Evolutionary conservation across 1,140 invertebrate species (phyloP).

Genomic region (Drosophila tropicalis): DNA sequence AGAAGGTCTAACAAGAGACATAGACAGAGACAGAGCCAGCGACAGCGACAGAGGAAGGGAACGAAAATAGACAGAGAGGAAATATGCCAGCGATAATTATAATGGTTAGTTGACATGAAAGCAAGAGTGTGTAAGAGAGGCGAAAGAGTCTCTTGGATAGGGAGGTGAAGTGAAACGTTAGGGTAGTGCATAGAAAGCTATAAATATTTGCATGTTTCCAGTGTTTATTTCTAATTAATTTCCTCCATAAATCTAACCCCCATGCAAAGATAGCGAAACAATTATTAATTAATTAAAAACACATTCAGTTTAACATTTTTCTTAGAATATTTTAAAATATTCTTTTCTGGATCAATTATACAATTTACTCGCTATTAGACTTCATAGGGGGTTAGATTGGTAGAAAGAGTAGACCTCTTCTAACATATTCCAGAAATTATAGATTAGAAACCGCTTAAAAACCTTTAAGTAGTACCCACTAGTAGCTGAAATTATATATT

Average conservation of each 20-base stretch:
- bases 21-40: slow-evolving; percentile 32
- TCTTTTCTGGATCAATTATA: slow-evolving; percentile 19
- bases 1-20: slow-evolving; percentile 60
- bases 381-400: neutral
- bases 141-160: neutral
- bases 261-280: slow-evolving; percentile 25
- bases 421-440: too few relatives aligned
- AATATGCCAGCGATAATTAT: slow-evolving; percentile 72
- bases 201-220: slow-evolving; percentile 12
- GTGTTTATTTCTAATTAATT: slow-evolving; percentile 30
- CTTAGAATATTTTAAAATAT: slow-evolving; percentile 26
- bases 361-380: slow-evolving; percentile 8
- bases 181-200: slow-evolving; percentile 19
- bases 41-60: neutral
- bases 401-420: neutral
- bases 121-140: slow-evolving; percentile 32
- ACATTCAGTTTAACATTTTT: slow-evolving; percentile 35
- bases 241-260: slow-evolving; percentile 39
- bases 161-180: slow-evolving; percentile 3
- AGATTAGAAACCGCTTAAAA: too few relatives aligned
- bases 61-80: slow-evolving; percentile 9
- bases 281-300: slow-evolving; percentile 49
- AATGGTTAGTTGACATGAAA: slow-evolving; percentile 71
- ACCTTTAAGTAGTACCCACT: too few relatives aligned
- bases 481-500: too few relatives aligned